phyloP scores from a whole-genome alignment of 2,113 vertebrate species.

The Sialia sialis region DNA sequence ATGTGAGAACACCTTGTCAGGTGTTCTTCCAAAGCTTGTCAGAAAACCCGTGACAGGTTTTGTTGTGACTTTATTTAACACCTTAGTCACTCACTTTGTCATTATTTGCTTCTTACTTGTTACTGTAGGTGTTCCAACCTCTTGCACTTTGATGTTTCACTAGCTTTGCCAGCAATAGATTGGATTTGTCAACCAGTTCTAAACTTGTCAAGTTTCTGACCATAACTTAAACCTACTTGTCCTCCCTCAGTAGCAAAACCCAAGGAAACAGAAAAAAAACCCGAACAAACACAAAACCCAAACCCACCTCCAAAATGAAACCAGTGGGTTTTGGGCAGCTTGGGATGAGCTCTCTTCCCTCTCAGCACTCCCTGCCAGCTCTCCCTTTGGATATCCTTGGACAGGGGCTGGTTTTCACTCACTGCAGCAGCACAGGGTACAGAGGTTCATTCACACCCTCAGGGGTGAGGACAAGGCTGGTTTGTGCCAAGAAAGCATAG shows the following conservation, averaged over 20 bases:
- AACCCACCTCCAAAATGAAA: background rate
- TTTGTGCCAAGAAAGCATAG: background rate
- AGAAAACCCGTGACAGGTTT: slow-evolving; percentile 27
- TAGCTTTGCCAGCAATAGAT: background rate
- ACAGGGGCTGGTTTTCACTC: background rate
- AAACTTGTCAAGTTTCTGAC: background rate
- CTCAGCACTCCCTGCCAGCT: background rate
- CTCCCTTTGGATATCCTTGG: background rate
- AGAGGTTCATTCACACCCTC: background rate
- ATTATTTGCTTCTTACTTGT: background rate
- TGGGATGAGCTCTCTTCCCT: rapidly evolving
- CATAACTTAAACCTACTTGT: background rate
- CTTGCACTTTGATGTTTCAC: background rate
- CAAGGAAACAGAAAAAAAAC: background rate
- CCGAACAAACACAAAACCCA: background rate
- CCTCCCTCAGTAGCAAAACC: background rate
- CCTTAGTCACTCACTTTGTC: background rate
- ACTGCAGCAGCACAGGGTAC: background rate
- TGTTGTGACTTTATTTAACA: slow-evolving; percentile 39
- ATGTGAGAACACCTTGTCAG: slow-evolving; percentile 7
- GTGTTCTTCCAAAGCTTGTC: slow-evolving; percentile 41
- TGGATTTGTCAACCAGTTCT: background rate
- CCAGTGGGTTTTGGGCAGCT: background rate
- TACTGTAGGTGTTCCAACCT: background rate
- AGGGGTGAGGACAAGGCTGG: background rate